Percentiles rank a stretch among this genome's conserved stretches.
Evolutionary conservation across 2,797 vertebrate species (phyloP).

Genomic region (Tokudaia muenninki): DNA sequence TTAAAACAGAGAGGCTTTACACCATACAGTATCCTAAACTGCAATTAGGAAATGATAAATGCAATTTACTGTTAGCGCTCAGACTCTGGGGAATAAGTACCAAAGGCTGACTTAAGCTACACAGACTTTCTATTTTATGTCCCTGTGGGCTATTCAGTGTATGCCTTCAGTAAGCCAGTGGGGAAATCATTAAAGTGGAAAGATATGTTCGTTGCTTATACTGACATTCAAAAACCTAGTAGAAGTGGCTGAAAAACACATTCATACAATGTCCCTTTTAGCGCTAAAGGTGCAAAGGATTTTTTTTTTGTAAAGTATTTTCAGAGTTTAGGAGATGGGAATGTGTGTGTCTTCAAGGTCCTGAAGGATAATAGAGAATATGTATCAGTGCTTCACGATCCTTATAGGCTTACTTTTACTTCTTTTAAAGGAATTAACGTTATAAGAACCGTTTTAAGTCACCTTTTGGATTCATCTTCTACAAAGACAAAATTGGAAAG

Average conservation of each 20-base stretch:
- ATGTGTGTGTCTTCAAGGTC: background rate
- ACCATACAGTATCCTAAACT: constrained; percentile 14
- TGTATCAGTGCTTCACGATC: background rate
- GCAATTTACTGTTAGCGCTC: background rate
- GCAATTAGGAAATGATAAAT: constrained; percentile 41
- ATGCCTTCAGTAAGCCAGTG: background rate
- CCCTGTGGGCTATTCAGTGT: background rate
- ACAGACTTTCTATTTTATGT: background rate
- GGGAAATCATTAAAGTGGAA: background rate
- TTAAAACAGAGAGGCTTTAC: constrained; percentile 12
- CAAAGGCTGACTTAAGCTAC: background rate
- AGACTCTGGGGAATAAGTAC: background rate
- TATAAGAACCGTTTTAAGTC: background rate
- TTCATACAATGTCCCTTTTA: background rate
- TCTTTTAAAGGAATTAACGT: background rate
- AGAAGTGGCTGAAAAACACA: background rate
- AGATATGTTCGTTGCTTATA: background rate
- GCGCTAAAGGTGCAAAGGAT: background rate
- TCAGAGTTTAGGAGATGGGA: background rate
- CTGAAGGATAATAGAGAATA: background rate
- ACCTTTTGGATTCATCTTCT: background rate
- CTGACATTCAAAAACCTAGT: background rate
- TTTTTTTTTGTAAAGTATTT: background rate
- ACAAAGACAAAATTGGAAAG: constrained; percentile 16
- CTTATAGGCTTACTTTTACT: background rate